Conservation (phyloP, 2,113 vertebrate genomes). For the Xenopus tropicalis region DNA sequence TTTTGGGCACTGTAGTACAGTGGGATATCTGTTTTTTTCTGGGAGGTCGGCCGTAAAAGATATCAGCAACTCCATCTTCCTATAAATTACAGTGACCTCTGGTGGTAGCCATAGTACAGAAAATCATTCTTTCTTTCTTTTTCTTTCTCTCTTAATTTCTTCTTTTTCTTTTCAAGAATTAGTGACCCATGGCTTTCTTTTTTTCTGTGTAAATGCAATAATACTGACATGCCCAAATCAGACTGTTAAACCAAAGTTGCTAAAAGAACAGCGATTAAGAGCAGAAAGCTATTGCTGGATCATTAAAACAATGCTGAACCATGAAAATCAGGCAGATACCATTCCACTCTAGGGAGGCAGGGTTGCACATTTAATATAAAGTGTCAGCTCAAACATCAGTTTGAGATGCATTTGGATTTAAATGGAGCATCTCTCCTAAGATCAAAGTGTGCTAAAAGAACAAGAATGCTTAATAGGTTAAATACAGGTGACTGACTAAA, state of each 20-base stretch:
- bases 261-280: slow-evolving; percentile 15
- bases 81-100: too few species aligned
- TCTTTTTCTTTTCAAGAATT: too few species aligned
- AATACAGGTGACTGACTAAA: slow-evolving; percentile 33
- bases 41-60: too few species aligned
- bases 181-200: too few species aligned
- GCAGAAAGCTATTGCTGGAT: slow-evolving; percentile 9
- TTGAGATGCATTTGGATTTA: slow-evolving; percentile 15
- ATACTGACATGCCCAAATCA: too few species aligned
- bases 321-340: slow-evolving; percentile 24
- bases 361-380: slow-evolving; percentile 9
- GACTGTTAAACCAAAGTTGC: neutral
- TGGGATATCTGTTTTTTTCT: too few species aligned
- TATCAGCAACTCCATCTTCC: too few species aligned
- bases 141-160: too few species aligned
- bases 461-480: slow-evolving; percentile 30
- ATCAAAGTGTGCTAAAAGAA: slow-evolving; percentile 21
- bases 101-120: too few species aligned
- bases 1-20: too few species aligned
- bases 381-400: slow-evolving; percentile 20
- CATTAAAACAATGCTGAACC: slow-evolving; percentile 25
- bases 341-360: slow-evolving; percentile 14
- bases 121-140: too few species aligned
- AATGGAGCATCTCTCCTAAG: slow-evolving; percentile 22
- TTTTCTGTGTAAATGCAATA: too few species aligned